Percentiles rank a stretch among this genome's conserved stretches.
These are phyloP conservation scores for Telmatherina bonti DNA, from an alignment of 2,797 vertebrate species.

Conservation along the genomic window DNA sequence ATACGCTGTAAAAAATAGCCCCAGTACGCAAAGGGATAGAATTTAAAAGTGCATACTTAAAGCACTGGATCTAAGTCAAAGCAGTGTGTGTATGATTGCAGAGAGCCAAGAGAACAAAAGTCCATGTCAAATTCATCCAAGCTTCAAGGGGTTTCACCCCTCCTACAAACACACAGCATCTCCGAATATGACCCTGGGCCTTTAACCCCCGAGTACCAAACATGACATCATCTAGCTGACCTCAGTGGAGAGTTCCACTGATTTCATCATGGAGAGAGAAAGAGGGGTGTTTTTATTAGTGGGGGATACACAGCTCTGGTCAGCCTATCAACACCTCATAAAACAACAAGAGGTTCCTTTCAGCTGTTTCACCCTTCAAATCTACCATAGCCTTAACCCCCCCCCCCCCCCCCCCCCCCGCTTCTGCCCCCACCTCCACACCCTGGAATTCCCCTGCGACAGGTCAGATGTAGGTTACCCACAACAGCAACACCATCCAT, in stretches of 20 bases:
- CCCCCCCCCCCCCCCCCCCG: not conserved
- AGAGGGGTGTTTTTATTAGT: slow-evolving; percentile 23
- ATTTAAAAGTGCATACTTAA: too few species aligned
- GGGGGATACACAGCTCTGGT: slow-evolving; percentile 46
- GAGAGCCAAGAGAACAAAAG: slow-evolving; percentile 10
- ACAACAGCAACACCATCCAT: slow-evolving; percentile 38
- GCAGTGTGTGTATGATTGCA: slow-evolving; percentile 1
- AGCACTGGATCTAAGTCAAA: not conserved
- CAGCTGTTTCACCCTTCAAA: slow-evolving; percentile 50
- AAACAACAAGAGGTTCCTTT: slow-evolving; percentile 74
- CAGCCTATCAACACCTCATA: slow-evolving; percentile 69
- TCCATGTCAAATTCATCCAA: slow-evolving; percentile 20
- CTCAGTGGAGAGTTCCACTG: slow-evolving; percentile 59
- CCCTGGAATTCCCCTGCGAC: slow-evolving; percentile 61
- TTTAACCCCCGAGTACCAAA: slow-evolving; percentile 57
- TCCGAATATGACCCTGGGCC: slow-evolving; percentile 46
- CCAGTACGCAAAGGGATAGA: too few species aligned
- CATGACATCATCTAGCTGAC: slow-evolving; percentile 71
- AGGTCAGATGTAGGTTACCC: slow-evolving; percentile 41
- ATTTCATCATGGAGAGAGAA: slow-evolving; percentile 65
- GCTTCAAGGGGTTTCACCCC: slow-evolving; percentile 13
- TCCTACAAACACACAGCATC: slow-evolving; percentile 16
- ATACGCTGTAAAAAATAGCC: too few species aligned
- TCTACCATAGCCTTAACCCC: slow-evolving; percentile 46
- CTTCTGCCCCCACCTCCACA: slow-evolving; percentile 45